Conservation (phyloP, 2,797 vertebrate genomes). For the Pempheris klunzingeri region DNA sequence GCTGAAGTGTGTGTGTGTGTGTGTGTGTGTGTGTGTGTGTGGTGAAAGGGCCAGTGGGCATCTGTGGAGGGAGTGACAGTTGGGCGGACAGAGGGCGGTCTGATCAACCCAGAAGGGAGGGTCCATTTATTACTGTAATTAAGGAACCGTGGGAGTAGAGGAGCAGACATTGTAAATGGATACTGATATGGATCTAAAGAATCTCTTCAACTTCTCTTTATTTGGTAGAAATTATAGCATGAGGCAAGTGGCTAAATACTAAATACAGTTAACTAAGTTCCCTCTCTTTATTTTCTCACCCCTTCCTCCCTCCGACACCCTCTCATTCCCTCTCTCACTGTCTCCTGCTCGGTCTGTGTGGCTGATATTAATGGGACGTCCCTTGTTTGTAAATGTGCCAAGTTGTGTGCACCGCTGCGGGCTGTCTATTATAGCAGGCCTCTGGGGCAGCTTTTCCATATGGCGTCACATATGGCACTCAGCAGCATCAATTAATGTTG, state of each 20-base stretch:
- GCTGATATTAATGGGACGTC: conserved; percentile 87
- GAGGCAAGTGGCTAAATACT: neutral
- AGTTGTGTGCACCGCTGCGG: conserved; percentile 85
- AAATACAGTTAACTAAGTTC: conserved; percentile 13
- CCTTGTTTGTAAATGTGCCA: conserved; percentile 90
- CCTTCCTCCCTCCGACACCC: conserved; percentile 31
- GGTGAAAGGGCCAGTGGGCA: conserved; percentile 61
- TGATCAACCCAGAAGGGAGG: conserved; percentile 65
- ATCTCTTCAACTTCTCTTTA: conserved; percentile 13
- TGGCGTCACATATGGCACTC: conserved; percentile 88
- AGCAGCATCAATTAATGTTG: conserved; percentile 91
- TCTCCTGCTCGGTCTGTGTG: conserved; percentile 75
- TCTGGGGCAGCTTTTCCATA: conserved; percentile 87
- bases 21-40: conserved; percentile 30
- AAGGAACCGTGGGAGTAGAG: conserved; percentile 53
- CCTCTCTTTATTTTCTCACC: conserved; percentile 31
- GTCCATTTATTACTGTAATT: conserved; percentile 78
- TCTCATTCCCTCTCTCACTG: conserved; percentile 55
- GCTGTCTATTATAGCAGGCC: conserved; percentile 88
- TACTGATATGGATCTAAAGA: neutral
- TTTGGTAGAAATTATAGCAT: conserved; percentile 12
- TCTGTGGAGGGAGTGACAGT: conserved; percentile 74
- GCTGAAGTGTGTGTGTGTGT: conserved; percentile 48
- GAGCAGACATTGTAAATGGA: conserved; percentile 7
- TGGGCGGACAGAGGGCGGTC: conserved; percentile 70